Evolutionary conservation across 2,888 invertebrate species (phyloP).

Genomic region (Gerris lacustris): DNA sequence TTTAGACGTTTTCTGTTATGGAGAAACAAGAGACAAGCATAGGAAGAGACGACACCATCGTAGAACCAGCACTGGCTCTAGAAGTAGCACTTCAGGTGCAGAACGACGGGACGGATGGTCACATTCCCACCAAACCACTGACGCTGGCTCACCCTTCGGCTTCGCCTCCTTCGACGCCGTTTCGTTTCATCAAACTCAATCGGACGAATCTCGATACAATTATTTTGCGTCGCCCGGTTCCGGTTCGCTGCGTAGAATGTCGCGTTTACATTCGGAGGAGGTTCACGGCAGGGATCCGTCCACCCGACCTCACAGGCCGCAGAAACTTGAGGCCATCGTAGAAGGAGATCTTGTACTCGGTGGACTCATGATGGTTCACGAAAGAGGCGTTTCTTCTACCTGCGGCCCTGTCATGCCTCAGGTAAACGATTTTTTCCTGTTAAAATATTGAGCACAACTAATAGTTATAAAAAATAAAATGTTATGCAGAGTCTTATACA

Average conservation of each 20-base stretch:
- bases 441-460: too few relatives aligned
- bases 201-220: background rate
- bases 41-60: background rate
- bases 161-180: background rate
- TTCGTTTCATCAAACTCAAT: background rate
- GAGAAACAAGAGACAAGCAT: background rate
- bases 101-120: background rate
- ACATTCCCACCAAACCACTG: background rate
- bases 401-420: constrained; percentile 92
- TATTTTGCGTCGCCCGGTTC: background rate
- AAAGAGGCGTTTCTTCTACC: constrained; percentile 69
- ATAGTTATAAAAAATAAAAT: too few relatives aligned
- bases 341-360: constrained; percentile 71
- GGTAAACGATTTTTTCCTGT: constrained; percentile 35
- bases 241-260: background rate
- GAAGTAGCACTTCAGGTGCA: background rate
- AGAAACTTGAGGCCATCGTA: background rate
- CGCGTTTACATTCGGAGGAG: background rate
- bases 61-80: background rate
- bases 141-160: background rate
- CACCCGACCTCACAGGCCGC: background rate
- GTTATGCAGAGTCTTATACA: too few relatives aligned
- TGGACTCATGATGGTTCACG: constrained; percentile 90
- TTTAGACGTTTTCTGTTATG: background rate
- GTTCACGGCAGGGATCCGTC: background rate